phyloP scores from a whole-genome alignment of 2,797 vertebrate genomes.

The Semaprochilodus insignis region DNA sequence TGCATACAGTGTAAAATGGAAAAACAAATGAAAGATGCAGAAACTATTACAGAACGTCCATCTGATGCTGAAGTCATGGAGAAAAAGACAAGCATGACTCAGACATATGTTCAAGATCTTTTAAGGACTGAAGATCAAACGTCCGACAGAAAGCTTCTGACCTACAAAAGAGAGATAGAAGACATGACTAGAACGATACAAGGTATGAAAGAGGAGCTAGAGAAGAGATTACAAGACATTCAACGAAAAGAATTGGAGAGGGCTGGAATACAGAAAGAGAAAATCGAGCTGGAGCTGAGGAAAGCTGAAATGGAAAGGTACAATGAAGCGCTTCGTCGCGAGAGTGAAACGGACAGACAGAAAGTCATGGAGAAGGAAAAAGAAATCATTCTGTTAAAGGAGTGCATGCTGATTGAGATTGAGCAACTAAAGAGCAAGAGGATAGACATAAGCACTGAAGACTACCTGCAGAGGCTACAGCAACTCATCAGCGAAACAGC shows the following conservation, averaged over 20 bases:
- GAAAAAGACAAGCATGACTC: slow-evolving; percentile 15
- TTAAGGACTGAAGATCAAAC: slow-evolving; percentile 2
- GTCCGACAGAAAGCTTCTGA: slow-evolving; percentile 16
- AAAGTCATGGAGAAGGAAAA: slow-evolving; percentile 53
- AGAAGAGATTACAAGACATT: slow-evolving; percentile 53
- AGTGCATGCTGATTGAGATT: slow-evolving; percentile 57
- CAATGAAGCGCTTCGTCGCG: slow-evolving; percentile 2
- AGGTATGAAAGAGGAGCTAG: slow-evolving; percentile 48
- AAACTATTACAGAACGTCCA: slow-evolving; percentile 8
- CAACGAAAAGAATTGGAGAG: slow-evolving; percentile 52
- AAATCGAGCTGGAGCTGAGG: slow-evolving; percentile 45
- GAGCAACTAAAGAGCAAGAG: slow-evolving; percentile 39
- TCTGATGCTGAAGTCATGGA: background rate
- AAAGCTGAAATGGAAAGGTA: slow-evolving; percentile 32
- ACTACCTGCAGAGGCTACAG: slow-evolving; percentile 47
- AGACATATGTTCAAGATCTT: background rate
- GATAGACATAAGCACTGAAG: slow-evolving; percentile 23
- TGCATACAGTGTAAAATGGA: slow-evolving; percentile 27
- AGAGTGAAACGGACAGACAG: slow-evolving; percentile 35
- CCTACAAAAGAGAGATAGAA: slow-evolving; percentile 27
- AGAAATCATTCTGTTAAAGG: slow-evolving; percentile 59
- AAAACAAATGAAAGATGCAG: slow-evolving; percentile 3
- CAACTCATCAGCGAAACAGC: slow-evolving; percentile 28
- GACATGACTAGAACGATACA: slow-evolving; percentile 47
- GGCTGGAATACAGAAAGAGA: slow-evolving; percentile 57